Evolutionary conservation across 2,113 vertebrate genomes (phyloP), one percentile per base, ranked within the genome.

Genomic region (Hyla sarda): DNA sequence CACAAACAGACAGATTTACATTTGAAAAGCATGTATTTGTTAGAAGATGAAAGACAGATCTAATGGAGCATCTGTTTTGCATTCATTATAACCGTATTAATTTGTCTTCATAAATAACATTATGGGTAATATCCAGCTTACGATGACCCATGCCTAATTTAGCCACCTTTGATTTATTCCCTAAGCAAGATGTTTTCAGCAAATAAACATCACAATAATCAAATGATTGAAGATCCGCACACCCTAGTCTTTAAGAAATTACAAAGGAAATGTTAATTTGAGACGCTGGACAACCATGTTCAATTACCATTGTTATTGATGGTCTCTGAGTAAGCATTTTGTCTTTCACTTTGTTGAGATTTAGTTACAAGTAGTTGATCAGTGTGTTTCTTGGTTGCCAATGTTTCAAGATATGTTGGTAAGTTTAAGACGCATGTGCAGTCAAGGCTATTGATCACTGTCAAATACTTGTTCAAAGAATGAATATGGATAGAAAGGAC

Each of bases 81-180:
- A 86, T 86, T 81, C 65, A 81, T 81, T 81, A 62, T 71, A 71
- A 81, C 48, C 48, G 77, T 81, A 81, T 58, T 81, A 86, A 72
- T 86, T 86, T 86, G 67, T 86, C 84, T 86, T 81, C 84, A 86
- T 86, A 86, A 86, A 86, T 86, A 86, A 81, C 77, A 86, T 86
- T 81, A 81, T 80, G 84, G 67, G 48, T 73, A 86, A 73, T 79
- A 86, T 80, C 32, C 84, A 72, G 50, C 77, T 81, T 60, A 58
- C 65, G 19, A n/a, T 81, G 84, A 86, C 76, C 84, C 76, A 28
- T 86, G 65, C 65, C 65, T 81, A 81, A 86, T 86, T 72, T 81
- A 47, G 67, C 84, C 48, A 81, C 67, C 76, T 73, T 73, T 86
- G 75, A 85, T 86, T 86, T 86, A 86, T 71, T 86, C 76, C 84